Percentiles rank a stretch among this genome's conserved stretches.
Evolutionary conservation across 2,797 vertebrate genomes (phyloP).

Genomic region (Chromobotia macracanthus): DNA sequence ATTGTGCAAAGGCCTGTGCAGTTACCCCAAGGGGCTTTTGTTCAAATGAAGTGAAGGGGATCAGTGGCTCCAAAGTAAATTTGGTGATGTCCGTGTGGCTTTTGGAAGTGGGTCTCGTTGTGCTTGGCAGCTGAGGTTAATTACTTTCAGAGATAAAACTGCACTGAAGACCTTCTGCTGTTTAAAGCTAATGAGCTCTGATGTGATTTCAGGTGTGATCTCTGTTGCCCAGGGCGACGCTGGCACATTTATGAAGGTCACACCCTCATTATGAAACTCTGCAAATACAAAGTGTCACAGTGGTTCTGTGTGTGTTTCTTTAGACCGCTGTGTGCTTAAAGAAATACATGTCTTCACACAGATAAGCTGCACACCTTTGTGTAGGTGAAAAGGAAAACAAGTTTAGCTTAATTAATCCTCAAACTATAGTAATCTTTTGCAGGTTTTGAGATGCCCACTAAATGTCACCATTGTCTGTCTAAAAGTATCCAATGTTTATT

Average conservation of each 20-base stretch:
- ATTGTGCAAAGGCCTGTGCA: not conserved
- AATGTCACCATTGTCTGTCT: not conserved
- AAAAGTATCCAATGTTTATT: not conserved
- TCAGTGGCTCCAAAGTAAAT: not conserved
- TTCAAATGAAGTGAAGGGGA: not conserved
- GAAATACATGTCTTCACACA: not conserved
- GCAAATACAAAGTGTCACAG: not conserved
- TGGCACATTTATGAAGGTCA: conserved; percentile 12
- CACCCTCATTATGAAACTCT: conserved; percentile 2
- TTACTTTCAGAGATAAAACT: not conserved
- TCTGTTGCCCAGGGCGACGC: not conserved
- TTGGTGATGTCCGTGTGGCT: not conserved
- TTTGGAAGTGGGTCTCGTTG: not conserved
- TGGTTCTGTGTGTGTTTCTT: not conserved
- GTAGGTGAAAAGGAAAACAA: not conserved
- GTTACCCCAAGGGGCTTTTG: not conserved
- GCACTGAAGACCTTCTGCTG: not conserved
- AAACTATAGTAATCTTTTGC: not conserved
- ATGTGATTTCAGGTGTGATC: conserved; percentile 23
- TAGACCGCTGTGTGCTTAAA: not conserved
- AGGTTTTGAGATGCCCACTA: not conserved
- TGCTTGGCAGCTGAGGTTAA: not conserved
- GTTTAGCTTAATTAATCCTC: not conserved
- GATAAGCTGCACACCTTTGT: not conserved
- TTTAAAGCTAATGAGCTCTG: not conserved